Conservation (phyloP, 2,113 vertebrate species). For the Eidolon helvum region DNA sequence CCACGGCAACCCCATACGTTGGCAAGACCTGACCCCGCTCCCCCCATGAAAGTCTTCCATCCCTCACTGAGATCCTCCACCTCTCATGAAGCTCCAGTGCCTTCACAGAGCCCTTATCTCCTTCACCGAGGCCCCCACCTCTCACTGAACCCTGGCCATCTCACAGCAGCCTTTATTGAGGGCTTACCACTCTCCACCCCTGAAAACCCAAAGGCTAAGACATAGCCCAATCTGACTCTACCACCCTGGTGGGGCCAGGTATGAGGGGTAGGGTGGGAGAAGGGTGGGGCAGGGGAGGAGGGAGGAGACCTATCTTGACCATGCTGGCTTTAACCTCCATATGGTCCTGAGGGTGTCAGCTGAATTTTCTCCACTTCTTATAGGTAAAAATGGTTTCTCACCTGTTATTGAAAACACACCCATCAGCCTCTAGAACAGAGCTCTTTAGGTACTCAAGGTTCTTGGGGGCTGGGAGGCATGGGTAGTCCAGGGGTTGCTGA, state of each 20-base stretch:
- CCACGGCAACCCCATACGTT: background rate
- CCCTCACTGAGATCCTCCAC: background rate
- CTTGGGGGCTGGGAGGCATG: background rate
- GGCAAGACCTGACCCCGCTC: background rate
- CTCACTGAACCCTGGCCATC: background rate
- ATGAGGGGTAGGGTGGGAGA: fast-evolving
- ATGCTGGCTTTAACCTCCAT: background rate
- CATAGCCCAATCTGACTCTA: no score
- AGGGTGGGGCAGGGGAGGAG: no score
- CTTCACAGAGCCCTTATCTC: background rate
- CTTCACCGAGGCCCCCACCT: background rate
- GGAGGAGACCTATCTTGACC: background rate
- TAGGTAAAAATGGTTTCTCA: slow-evolving; percentile 27
- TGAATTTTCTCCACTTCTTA: background rate
- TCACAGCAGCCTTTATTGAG: background rate
- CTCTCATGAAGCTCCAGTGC: no score
- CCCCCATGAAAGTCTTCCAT: no score
- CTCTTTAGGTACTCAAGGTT: background rate
- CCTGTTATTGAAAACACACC: background rate
- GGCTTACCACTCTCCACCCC: background rate
- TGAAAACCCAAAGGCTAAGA: background rate
- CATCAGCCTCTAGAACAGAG: background rate
- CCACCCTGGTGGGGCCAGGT: no score
- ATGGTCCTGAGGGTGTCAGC: background rate
- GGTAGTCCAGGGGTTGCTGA: background rate